Evolutionary conservation across 1,140 invertebrate genomes (phyloP).

Genomic region (Chymomyza costata): DNA sequence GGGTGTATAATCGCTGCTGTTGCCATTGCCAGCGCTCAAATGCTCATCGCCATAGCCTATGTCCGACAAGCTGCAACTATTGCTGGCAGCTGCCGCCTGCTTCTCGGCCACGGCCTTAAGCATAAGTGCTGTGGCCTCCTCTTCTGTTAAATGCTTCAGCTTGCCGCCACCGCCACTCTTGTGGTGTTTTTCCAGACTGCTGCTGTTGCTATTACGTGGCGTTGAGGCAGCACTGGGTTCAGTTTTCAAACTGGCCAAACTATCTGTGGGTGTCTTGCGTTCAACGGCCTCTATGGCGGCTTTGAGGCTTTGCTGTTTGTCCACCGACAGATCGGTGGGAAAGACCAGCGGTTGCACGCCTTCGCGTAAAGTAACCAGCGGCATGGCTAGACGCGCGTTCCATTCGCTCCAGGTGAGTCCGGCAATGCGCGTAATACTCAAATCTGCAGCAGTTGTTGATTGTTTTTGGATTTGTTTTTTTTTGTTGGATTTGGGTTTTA

Average conservation of each 20-base stretch:
- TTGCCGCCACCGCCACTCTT: conserved; percentile 40
- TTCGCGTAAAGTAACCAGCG: conserved; percentile 76
- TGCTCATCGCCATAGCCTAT: conserved; percentile 58
- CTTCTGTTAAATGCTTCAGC: conserved; percentile 58
- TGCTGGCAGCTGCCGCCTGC: conserved; percentile 46
- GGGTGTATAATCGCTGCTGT: conserved; percentile 55
- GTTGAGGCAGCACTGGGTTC: conserved; percentile 47
- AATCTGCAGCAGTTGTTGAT: conserved; percentile 80
- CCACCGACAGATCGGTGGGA: conserved; percentile 69
- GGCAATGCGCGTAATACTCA: conserved; percentile 81
- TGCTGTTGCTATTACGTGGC: conserved; percentile 34
- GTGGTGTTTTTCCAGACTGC: conserved; percentile 12
- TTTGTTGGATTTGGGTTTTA: conserved; percentile 4
- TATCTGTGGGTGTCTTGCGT: conserved; percentile 36
- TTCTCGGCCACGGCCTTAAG: conserved; percentile 62
- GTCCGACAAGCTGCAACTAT: conserved; percentile 44
- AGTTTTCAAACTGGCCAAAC: conserved; percentile 26
- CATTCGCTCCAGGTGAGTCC: conserved; percentile 82
- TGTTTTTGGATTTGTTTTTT: conserved; percentile 9
- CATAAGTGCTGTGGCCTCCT: conserved; percentile 66
- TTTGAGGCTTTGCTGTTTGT: conserved; percentile 35
- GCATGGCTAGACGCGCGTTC: conserved; percentile 79
- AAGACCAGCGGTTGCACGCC: conserved; percentile 68
- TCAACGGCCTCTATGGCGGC: conserved; percentile 23
- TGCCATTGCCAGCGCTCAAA: conserved; percentile 38